These are phyloP conservation scores for Rhynchomys soricoides DNA, from an alignment of 2,113 vertebrate species.

Conservation along the genomic window DNA sequence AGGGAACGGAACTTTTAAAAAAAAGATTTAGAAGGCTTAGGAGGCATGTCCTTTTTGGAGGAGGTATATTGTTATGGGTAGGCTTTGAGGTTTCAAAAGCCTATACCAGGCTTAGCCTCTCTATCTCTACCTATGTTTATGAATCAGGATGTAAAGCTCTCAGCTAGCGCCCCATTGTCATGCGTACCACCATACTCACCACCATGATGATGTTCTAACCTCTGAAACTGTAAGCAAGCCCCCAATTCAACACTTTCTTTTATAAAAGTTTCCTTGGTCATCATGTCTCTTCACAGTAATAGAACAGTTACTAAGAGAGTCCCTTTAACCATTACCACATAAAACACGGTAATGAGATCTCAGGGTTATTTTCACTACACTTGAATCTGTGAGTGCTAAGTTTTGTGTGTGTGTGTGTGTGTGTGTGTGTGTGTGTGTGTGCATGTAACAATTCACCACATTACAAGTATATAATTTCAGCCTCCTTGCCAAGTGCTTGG, in stretches of 20 bases:
- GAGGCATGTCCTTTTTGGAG: not conserved
- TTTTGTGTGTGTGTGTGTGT: too few relatives aligned
- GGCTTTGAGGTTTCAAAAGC: not conserved
- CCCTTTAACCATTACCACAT: not conserved
- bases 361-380: not conserved
- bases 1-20: not conserved
- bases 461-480: not conserved
- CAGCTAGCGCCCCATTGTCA: not conserved
- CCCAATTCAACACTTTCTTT: not conserved
- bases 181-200: not conserved
- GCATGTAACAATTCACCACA: not conserved
- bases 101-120: not conserved
- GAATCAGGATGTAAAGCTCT: not conserved
- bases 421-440: too few relatives aligned
- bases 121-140: not conserved
- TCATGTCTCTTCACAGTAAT: not conserved
- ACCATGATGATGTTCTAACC: not conserved
- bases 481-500: not conserved
- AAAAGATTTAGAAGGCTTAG: not conserved
- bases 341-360: not conserved
- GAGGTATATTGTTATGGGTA: not conserved
- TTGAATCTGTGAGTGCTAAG: not conserved
- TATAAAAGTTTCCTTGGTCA: not conserved
- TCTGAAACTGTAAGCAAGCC: not conserved
- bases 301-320: not conserved